phyloP scores from a whole-genome alignment of 2,888 invertebrate species.

The Noctua fimbriata region DNA sequence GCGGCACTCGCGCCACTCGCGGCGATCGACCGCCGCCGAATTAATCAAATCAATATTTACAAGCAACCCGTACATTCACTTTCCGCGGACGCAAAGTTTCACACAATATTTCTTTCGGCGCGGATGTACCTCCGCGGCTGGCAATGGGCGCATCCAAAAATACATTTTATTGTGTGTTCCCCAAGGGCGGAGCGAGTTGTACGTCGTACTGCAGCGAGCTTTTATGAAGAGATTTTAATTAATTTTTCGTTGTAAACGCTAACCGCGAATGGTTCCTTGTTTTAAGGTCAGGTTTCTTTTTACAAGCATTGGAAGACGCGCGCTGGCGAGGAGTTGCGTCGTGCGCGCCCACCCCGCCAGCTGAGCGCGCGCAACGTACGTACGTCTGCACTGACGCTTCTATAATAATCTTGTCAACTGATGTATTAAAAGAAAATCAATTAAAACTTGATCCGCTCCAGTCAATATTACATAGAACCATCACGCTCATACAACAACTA shows the following conservation, averaged over 20 bases:
- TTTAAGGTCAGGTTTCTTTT: slow-evolving; percentile 69
- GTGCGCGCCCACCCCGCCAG: neutral
- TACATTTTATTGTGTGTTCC: slow-evolving; percentile 88
- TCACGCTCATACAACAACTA: slow-evolving; percentile 6
- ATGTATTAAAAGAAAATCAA: neutral
- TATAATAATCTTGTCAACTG: slow-evolving; percentile 8
- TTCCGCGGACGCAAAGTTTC: slow-evolving; percentile 54
- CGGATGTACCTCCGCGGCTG: slow-evolving; percentile 85
- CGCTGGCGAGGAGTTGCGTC: neutral
- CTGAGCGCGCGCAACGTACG: neutral
- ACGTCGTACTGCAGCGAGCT: slow-evolving; percentile 63
- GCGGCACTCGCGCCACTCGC: neutral
- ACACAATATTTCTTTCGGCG: slow-evolving; percentile 80
- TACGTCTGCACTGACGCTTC: slow-evolving; percentile 6
- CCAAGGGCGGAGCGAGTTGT: slow-evolving; percentile 82
- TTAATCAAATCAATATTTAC: slow-evolving; percentile 65
- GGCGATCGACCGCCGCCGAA: slow-evolving; percentile 31
- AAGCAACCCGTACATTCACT: slow-evolving; percentile 58
- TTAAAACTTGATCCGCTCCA: slow-evolving; percentile 2
- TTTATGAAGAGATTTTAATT: slow-evolving; percentile 84
- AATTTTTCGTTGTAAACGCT: slow-evolving; percentile 80
- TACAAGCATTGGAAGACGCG: slow-evolving; percentile 59
- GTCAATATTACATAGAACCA: neutral
- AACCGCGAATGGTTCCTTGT: slow-evolving; percentile 79
- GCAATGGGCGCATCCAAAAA: slow-evolving; percentile 88